Evolutionary conservation across 1,140 invertebrate genomes (phyloP).

Genomic region (Brachionus angularis): DNA sequence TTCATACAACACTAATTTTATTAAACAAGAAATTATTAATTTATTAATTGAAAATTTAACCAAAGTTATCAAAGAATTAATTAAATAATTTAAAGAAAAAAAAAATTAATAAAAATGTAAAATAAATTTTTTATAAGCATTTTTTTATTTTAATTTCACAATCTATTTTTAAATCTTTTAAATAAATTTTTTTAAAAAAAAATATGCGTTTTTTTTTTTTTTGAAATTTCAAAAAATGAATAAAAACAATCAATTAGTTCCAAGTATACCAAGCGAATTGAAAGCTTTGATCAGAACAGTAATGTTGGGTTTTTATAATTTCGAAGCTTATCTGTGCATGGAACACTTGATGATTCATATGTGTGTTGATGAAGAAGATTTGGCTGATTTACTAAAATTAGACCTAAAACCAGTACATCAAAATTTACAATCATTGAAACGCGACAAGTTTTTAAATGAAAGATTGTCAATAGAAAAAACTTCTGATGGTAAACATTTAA

Average conservation of each 20-base stretch:
- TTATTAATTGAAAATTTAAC: conserved; percentile 25
- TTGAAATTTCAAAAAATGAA: not conserved
- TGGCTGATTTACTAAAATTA: conserved; percentile 22
- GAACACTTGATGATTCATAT: conserved; percentile 19
- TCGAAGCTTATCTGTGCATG: conserved; percentile 13
- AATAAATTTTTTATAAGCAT: not conserved
- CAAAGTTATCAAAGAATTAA: conserved; percentile 13
- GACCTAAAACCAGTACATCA: conserved; percentile 29
- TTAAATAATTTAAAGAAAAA: not conserved
- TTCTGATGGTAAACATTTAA: conserved; percentile 28
- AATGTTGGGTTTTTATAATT: not conserved
- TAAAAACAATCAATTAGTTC: not conserved
- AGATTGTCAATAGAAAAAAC: conserved; percentile 10
- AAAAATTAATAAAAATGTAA: not conserved
- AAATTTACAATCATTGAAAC: not conserved
- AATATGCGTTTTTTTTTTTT: not conserved
- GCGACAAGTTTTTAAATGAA: conserved; percentile 32
- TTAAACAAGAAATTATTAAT: conserved; percentile 21
- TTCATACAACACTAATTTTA: conserved; percentile 24
- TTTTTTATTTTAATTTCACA: not conserved
- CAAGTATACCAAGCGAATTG: not conserved
- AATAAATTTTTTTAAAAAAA: conserved; percentile 5
- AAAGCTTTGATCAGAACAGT: conserved; percentile 18
- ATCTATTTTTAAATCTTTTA: not conserved
- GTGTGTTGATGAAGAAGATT: conserved; percentile 7